These are phyloP conservation scores for Ferrisia virgata DNA, from an alignment of 2,888 invertebrate genomes.

Conservation along the genomic window DNA sequence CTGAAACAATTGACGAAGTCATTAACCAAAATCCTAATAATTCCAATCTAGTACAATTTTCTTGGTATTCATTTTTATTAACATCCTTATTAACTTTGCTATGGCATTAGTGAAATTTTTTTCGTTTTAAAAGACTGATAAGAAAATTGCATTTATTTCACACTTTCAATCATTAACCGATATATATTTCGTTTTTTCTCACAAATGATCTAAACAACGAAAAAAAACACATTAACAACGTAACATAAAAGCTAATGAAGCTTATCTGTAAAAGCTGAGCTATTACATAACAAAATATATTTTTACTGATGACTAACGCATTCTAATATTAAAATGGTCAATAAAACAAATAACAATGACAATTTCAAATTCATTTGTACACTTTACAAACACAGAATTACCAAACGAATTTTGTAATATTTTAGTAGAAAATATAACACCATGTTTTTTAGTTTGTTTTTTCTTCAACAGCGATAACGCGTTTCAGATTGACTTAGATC, in stretches of 20 bases:
- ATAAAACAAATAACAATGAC: slow-evolving; percentile 35
- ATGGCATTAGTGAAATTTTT: neutral
- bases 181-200: slow-evolving; percentile 20
- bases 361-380: slow-evolving; percentile 8
- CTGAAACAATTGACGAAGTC: slow-evolving; percentile 1
- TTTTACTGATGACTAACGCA: slow-evolving; percentile 44
- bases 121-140: neutral
- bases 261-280: slow-evolving; percentile 34
- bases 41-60: slow-evolving; percentile 10
- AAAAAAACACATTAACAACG: slow-evolving; percentile 44
- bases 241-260: slow-evolving; percentile 26
- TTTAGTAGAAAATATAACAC: slow-evolving; percentile 17
- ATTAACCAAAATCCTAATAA: neutral
- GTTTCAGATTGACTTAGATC: neutral
- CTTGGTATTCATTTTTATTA: neutral
- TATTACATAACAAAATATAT: slow-evolving; percentile 17
- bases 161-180: slow-evolving; percentile 6
- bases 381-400: neutral
- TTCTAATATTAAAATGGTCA: slow-evolving; percentile 41
- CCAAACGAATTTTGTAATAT: neutral
- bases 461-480: neutral
- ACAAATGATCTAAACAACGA: slow-evolving; percentile 27
- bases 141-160: neutral
- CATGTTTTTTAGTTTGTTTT: neutral
- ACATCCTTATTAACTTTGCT: neutral